Evolutionary conservation across 1,140 invertebrate species (phyloP).

Genomic region (Zaprionus davidi): DNA sequence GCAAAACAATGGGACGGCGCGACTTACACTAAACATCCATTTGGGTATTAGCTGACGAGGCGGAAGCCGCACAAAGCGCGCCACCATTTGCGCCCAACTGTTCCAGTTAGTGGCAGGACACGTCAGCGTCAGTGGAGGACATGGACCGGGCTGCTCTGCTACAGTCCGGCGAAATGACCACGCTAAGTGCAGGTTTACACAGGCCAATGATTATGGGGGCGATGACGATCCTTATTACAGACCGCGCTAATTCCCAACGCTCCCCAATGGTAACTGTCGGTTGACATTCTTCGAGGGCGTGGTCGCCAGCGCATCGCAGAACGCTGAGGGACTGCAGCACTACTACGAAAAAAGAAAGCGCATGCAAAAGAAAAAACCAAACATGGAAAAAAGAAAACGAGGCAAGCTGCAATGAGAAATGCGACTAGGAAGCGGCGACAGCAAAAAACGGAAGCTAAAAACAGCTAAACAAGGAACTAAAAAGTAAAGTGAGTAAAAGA

Average conservation of each 20-base stretch:
- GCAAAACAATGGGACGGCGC: conserved; percentile 26
- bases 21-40: conserved; percentile 82
- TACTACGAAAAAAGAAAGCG: conserved; percentile 64
- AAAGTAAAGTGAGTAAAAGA: conserved; percentile 68
- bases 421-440: conserved; percentile 43
- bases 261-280: conserved; percentile 66
- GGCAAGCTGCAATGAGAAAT: conserved; percentile 31
- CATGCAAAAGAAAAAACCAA: conserved; percentile 34
- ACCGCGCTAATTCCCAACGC: conserved; percentile 75
- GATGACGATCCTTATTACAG: conserved; percentile 78
- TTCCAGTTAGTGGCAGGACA: conserved; percentile 39
- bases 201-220: conserved; percentile 79
- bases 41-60: conserved; percentile 75
- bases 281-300: conserved; percentile 48
- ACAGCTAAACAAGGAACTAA: conserved; percentile 72
- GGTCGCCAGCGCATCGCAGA: not conserved
- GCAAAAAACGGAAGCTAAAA: conserved; percentile 67
- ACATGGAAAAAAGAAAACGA: not conserved
- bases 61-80: conserved; percentile 77
- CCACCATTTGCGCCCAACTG: conserved; percentile 76
- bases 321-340: not conserved
- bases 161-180: conserved; percentile 59
- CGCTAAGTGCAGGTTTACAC: conserved; percentile 81
- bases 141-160: conserved; percentile 3
- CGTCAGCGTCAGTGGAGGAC: conserved; percentile 31